A percentile compares a stretch with the other conserved stretches of the same genome.
These are phyloP conservation scores for Narcine bancroftii DNA, from an alignment of 2,113 vertebrate genomes.

Conservation along the genomic window DNA sequence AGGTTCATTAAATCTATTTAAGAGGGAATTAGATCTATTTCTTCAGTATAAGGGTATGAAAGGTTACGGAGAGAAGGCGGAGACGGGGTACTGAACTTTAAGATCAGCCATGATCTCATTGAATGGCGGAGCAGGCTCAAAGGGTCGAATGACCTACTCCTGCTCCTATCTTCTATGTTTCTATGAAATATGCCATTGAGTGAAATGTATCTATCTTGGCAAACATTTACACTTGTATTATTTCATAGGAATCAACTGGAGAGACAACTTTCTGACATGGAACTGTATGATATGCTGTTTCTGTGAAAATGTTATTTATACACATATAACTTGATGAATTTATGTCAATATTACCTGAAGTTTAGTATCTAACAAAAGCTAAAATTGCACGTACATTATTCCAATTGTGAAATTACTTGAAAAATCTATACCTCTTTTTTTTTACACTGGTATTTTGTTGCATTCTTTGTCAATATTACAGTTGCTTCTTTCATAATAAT, in stretches of 20 bases:
- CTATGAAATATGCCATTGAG: too few relatives aligned
- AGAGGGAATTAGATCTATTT: too few relatives aligned
- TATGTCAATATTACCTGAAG: background rate
- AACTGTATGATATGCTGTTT: background rate
- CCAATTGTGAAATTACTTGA: constrained; percentile 12
- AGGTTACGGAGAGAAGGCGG: too few relatives aligned
- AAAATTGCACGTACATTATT: background rate
- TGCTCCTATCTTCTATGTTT: too few relatives aligned
- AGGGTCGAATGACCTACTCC: too few relatives aligned
- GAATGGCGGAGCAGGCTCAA: too few relatives aligned
- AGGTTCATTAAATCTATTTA: too few relatives aligned
- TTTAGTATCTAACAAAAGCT: background rate
- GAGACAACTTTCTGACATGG: background rate
- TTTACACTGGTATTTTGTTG: background rate
- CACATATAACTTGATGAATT: background rate
- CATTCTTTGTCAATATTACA: background rate
- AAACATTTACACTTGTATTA: background rate
- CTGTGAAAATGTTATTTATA: background rate
- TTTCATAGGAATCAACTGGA: background rate
- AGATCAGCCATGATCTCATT: too few relatives aligned
- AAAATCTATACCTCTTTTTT: background rate
- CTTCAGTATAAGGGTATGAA: too few relatives aligned
- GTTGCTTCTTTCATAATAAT: background rate
- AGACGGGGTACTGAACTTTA: too few relatives aligned
- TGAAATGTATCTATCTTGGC: too few relatives aligned